These are phyloP conservation scores for Habroteleia sp. DNA, from an alignment of 2,888 invertebrate genomes.

Conservation along the genomic window DNA sequence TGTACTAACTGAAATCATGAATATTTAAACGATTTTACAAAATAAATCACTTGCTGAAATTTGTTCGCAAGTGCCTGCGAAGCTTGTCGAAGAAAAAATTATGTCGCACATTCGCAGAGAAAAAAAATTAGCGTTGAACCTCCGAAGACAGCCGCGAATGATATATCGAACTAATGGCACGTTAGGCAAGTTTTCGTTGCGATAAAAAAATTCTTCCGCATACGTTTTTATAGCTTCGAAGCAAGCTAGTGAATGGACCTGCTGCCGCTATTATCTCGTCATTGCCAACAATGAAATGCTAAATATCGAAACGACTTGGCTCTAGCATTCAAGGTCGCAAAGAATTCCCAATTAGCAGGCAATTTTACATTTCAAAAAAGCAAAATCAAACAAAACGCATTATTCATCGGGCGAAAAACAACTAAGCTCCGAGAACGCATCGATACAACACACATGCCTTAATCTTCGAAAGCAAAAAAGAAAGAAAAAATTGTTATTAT, in stretches of 20 bases:
- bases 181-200: constrained; percentile 31
- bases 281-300: constrained; percentile 59
- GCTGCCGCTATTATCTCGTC: constrained; percentile 44
- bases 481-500: not conserved
- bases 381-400: constrained; percentile 45
- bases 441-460: constrained; percentile 1
- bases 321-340: constrained; percentile 50
- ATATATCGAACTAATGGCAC: constrained; percentile 32
- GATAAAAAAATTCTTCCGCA: constrained; percentile 56
- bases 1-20: too few species aligned
- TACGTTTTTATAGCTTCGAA: constrained; percentile 43
- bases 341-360: constrained; percentile 59
- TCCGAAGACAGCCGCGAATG: constrained; percentile 23
- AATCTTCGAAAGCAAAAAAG: not conserved
- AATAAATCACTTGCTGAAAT: too few species aligned
- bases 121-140: constrained; percentile 22
- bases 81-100: not conserved
- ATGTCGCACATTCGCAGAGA: not conserved
- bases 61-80: too few species aligned
- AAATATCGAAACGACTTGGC: constrained; percentile 52
- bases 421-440: constrained; percentile 4
- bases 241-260: constrained; percentile 52
- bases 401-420: constrained; percentile 22
- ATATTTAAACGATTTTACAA: too few species aligned
- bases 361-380: constrained; percentile 58